phyloP scores from a whole-genome alignment of 2,113 vertebrate species.

The Diphyllodes magnificus region DNA sequence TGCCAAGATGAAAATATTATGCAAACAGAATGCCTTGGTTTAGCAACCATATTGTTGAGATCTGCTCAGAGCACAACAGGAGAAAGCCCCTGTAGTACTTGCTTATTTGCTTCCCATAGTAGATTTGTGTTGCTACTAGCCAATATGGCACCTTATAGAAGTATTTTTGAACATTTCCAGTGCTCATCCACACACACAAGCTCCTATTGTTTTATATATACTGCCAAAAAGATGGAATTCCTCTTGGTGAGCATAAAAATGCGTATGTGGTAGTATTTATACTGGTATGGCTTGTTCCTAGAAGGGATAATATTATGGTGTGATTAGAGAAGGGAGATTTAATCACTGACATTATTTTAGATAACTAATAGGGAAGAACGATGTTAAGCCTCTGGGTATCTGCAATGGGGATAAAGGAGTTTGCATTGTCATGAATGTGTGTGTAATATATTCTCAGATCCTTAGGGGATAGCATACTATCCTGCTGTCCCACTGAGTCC shows the following conservation, averaged over 20 bases:
- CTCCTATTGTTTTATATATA: neutral
- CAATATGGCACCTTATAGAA: neutral
- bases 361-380: neutral
- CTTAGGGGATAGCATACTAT: neutral
- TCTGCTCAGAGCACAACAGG: neutral
- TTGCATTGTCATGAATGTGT: neutral
- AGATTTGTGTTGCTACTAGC: neutral
- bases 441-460: neutral
- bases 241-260: neutral
- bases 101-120: neutral
- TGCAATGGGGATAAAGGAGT: neutral
- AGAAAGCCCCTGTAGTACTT: neutral
- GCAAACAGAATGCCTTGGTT: conserved; percentile 5
- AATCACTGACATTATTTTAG: conserved; percentile 14
- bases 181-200: neutral
- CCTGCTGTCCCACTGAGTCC: neutral
- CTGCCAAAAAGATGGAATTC: neutral
- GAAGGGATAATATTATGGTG: neutral
- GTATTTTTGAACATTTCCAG: neutral
- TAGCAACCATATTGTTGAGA: neutral
- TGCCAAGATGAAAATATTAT: neutral
- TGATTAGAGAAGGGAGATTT: conserved; percentile 42
- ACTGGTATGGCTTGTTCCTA: neutral
- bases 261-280: neutral
- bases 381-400: neutral